These are phyloP conservation scores for Lochmaea crataegi DNA, from an alignment of 2,888 invertebrate genomes.

Conservation along the genomic window DNA sequence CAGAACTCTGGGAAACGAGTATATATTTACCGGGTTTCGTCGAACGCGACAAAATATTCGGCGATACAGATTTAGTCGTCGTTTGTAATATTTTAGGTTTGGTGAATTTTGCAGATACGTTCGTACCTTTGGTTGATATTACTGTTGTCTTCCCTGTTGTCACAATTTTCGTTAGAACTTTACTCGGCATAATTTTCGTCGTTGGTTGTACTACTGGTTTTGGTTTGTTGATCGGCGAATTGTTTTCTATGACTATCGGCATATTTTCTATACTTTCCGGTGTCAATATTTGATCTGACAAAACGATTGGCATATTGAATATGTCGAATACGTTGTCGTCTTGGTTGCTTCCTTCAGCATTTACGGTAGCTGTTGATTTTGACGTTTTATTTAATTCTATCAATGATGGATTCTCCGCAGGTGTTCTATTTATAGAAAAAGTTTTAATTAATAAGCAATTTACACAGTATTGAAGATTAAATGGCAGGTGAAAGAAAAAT, in stretches of 20 bases:
- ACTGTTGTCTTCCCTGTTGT: constrained; percentile 11
- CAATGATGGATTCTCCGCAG: background rate
- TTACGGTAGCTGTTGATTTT: constrained; percentile 18
- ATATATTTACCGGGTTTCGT: constrained; percentile 52
- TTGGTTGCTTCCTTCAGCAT: constrained; percentile 25
- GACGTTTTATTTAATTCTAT: background rate
- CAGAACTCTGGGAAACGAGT: constrained; percentile 42
- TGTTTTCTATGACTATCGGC: constrained; percentile 62
- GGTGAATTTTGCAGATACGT: constrained; percentile 16
- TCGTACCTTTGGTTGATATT: constrained; percentile 10
- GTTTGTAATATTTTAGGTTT: constrained; percentile 37
- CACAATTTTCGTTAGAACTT: constrained; percentile 31
- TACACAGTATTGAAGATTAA: background rate
- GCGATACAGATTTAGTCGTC: background rate
- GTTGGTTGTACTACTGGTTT: constrained; percentile 26
- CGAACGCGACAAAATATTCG: constrained; percentile 41
- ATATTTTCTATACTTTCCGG: constrained; percentile 77
- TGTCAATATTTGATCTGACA: constrained; percentile 77
- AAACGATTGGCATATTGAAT: constrained; percentile 80
- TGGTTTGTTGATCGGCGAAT: constrained; percentile 17
- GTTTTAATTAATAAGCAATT: background rate
- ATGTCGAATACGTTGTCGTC: constrained; percentile 74
- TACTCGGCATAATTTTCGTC: constrained; percentile 22
- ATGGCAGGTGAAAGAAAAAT: no score
- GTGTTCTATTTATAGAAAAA: constrained; percentile 7